Evolutionary conservation across 2,797 vertebrate species (phyloP), one percentile per base, ranked within the genome.

Genomic region (Etheostoma nigrum): DNA sequence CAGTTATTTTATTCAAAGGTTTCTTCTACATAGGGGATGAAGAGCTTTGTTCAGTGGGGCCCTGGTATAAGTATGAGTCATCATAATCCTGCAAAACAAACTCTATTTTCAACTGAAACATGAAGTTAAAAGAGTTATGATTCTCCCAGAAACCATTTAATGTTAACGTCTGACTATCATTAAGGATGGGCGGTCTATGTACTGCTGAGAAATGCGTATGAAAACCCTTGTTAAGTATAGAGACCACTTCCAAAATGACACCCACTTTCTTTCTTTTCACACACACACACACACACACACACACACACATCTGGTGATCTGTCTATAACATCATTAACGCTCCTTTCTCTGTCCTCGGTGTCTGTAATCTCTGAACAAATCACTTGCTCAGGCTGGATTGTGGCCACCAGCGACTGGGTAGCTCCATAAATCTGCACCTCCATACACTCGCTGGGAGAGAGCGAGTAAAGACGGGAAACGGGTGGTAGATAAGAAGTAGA

Each of bases 311-410:
- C 36, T 64, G 16, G 57, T 54, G 54, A 67, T 76, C 45, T 15
- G 49, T 77, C 64, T n/a, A 44, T 44, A 61, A 76, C 33, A 53
- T 76, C 73, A 86, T 86, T 84, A 78, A 65, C 65, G n/a, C 53
- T 51, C 59, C 45, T 61, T 33, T 73, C 68, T 52, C 53, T 71
- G 65, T 69, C 51, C 48, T 55, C 63, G 45, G 14, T 71, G 54
- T 74, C 83, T 73, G 57, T 79, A 82, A 82, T 74, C 81, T 80
- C 36, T 27, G 74, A 76, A 81, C 68, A 75, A 85, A 90, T 86
- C 23, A 54, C 71, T 80, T 83, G 59, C 64, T 73, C 47, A 4
- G 61, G 69, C 77, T 84, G 87, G 81, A 86, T 45, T 51, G 74
- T 70, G 72, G 86, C 87, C 84, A 87, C 61, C 64, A 74, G 75